Conservation (phyloP, 2,797 vertebrate species). For the Ctenopoma multispine region DNA sequence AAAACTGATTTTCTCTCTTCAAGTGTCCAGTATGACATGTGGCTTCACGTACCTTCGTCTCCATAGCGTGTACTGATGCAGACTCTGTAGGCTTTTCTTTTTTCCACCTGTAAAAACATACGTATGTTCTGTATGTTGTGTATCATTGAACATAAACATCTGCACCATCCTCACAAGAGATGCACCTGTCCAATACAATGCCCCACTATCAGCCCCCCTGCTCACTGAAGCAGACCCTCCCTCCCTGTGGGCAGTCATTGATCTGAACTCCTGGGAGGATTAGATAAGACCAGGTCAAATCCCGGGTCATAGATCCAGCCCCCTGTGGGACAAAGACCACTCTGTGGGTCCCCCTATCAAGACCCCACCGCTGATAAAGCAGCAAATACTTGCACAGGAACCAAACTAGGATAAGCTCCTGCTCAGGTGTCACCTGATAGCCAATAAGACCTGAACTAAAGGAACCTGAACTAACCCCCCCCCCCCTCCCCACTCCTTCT, state of each 20-base stretch:
- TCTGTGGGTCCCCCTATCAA: conserved; percentile 50
- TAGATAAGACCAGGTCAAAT: conserved; percentile 58
- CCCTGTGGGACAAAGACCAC: conserved; percentile 57
- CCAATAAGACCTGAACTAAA: conserved; percentile 35
- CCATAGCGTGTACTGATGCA: too few species aligned
- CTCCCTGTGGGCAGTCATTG: conserved; percentile 30
- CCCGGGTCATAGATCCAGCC: conserved; percentile 49
- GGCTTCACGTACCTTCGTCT: too few species aligned
- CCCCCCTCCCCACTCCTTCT: not conserved
- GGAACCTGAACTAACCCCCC: conserved; percentile 3
- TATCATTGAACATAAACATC: not conserved
- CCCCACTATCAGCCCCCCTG: conserved; percentile 27
- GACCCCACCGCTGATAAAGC: conserved; percentile 22
- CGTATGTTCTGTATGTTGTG: too few species aligned
- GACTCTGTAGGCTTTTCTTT: too few species aligned
- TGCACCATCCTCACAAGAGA: not conserved
- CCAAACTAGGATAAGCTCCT: conserved; percentile 48
- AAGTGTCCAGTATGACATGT: too few species aligned
- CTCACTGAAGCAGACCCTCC: conserved; percentile 37
- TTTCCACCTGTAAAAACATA: too few species aligned
- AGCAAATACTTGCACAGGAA: conserved; percentile 49
- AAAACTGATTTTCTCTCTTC: too few species aligned
- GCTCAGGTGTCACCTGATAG: conserved; percentile 65
- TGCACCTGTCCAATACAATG: conserved; percentile 54
- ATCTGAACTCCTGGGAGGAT: conserved; percentile 45